Conservation (phyloP, 2,113 vertebrate genomes). For the Megaceryle torquata region DNA sequence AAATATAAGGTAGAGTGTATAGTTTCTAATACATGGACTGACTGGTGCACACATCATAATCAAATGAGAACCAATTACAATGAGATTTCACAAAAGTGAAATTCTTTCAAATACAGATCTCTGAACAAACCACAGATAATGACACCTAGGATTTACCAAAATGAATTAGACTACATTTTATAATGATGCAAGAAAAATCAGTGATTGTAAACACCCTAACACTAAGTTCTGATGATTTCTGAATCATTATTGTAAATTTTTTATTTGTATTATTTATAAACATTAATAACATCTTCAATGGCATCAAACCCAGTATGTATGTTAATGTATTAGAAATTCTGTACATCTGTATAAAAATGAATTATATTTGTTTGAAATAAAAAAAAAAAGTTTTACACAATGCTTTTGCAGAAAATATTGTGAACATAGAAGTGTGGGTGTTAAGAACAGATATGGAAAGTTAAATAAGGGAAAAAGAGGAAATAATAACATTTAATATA, state of each 20-base stretch:
- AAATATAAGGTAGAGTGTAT: too few relatives aligned
- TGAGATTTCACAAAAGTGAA: background rate
- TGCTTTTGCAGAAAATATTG: background rate
- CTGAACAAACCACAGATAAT: background rate
- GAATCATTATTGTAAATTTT: background rate
- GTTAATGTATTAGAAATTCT: background rate
- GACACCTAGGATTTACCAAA: background rate
- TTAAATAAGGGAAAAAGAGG: background rate
- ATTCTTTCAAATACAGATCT: background rate
- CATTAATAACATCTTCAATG: background rate
- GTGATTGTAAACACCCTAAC: background rate
- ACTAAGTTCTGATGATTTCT: background rate
- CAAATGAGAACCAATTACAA: background rate
- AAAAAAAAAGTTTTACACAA: background rate
- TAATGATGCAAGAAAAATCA: background rate
- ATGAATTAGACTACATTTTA: background rate
- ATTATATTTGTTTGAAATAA: background rate
- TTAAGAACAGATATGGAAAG: background rate
- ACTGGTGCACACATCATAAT: background rate
- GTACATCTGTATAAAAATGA: background rate
- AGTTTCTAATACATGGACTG: background rate
- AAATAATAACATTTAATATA: background rate
- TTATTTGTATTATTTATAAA: background rate
- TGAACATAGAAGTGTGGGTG: rapidly evolving
- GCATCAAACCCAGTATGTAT: rapidly evolving